These are phyloP conservation scores for Trichoplusia ni DNA, from an alignment of 1,140 invertebrate genomes.

Conservation along the genomic window DNA sequence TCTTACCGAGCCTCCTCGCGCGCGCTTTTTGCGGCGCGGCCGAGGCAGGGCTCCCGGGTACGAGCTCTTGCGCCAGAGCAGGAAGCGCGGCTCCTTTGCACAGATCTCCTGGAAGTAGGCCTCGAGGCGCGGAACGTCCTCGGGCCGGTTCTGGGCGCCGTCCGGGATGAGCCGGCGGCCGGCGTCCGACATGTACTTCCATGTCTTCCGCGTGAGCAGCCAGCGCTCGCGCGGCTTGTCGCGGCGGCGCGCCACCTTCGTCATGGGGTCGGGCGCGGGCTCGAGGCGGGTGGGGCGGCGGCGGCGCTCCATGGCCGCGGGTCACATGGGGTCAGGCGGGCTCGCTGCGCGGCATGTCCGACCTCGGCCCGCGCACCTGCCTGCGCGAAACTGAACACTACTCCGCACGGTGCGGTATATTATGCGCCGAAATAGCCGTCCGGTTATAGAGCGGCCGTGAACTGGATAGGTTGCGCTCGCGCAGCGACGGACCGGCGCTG, in stretches of 20 bases:
- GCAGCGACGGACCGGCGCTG: slow-evolving; percentile 55
- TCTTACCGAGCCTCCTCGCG: slow-evolving; percentile 85
- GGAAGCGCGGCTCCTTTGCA: slow-evolving; percentile 87
- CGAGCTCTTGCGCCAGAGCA: slow-evolving; percentile 91
- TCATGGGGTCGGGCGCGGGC: slow-evolving; percentile 72
- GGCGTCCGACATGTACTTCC: slow-evolving; percentile 94
- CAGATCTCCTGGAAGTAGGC: slow-evolving; percentile 93
- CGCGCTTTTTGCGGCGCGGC: slow-evolving; percentile 79
- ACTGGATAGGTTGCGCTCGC: slow-evolving; percentile 70
- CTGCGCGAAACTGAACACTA: slow-evolving; percentile 71
- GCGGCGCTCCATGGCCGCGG: slow-evolving; percentile 71
- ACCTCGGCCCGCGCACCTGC: slow-evolving; percentile 71
- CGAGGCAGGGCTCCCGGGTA: slow-evolving; percentile 87
- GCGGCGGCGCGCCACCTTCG: slow-evolving; percentile 79
- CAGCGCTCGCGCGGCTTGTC: slow-evolving; percentile 89
- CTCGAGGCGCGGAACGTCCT: slow-evolving; percentile 90
- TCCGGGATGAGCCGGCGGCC: slow-evolving; percentile 92
- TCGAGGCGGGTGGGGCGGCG: slow-evolving; percentile 57
- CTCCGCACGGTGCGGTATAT: slow-evolving; percentile 69
- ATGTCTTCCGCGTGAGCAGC: slow-evolving; percentile 93
- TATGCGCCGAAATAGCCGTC: slow-evolving; percentile 78
- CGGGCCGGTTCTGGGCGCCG: slow-evolving; percentile 85
- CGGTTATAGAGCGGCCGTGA: slow-evolving; percentile 77
- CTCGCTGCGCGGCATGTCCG: slow-evolving; percentile 59
- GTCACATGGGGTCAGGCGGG: slow-evolving; percentile 51